Conservation (phyloP, 1,140 invertebrate species). For the Sycophila sp. region DNA sequence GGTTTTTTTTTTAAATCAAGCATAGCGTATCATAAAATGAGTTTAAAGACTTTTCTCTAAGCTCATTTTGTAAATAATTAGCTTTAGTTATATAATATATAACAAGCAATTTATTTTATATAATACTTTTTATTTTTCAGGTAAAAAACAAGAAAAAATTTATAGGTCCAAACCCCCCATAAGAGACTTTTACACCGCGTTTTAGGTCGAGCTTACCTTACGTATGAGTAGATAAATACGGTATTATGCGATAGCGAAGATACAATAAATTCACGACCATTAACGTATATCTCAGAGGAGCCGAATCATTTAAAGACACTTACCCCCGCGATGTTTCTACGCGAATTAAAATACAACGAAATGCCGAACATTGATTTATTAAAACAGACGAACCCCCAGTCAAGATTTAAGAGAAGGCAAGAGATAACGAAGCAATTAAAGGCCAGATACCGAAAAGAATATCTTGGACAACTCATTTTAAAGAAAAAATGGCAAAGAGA, state of each 20-base stretch:
- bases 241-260: conserved; percentile 29
- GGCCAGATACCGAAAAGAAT: conserved; percentile 42
- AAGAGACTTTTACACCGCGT: conserved; percentile 44
- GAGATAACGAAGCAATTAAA: conserved; percentile 40
- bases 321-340: too few species aligned
- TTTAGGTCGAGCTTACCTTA: conserved; percentile 45
- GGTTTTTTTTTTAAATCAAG: too few species aligned
- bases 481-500: conserved; percentile 7
- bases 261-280: neutral
- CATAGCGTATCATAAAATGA: too few species aligned
- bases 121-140: too few species aligned
- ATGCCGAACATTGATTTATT: conserved; percentile 42
- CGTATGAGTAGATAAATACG: conserved; percentile 49
- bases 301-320: too few species aligned
- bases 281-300: conserved; percentile 38
- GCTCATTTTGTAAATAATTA: conserved; percentile 34
- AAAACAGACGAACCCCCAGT: conserved; percentile 19
- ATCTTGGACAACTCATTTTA: conserved; percentile 39
- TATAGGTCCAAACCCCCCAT: conserved; percentile 61
- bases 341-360: conserved; percentile 26
- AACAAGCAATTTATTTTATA: too few species aligned
- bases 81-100: too few species aligned
- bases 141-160: conserved; percentile 50
- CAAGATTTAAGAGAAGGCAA: conserved; percentile 29
- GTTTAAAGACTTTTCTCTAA: conserved; percentile 46